Percentiles rank a stretch among this genome's conserved stretches.
phyloP scores from a whole-genome alignment of 2,888 invertebrate species.

The Piscicola geometra region DNA sequence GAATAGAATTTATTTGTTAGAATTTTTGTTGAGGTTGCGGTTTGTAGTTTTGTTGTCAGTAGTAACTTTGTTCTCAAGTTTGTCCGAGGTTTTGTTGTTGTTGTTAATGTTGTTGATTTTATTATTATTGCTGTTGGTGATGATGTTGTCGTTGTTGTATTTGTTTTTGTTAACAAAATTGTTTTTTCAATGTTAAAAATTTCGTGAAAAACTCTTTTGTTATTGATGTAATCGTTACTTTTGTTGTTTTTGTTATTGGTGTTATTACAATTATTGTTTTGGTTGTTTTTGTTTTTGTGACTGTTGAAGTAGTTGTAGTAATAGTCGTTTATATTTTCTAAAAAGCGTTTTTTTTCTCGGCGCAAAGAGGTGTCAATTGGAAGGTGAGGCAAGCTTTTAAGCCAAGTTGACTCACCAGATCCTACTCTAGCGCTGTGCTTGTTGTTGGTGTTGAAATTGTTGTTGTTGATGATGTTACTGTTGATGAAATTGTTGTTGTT shows the following conservation, averaged over 20 bases:
- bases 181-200: too few species aligned
- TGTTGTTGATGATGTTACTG: constrained; percentile 13
- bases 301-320: constrained; percentile 3
- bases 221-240: not conserved
- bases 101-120: not conserved
- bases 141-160: constrained; percentile 11
- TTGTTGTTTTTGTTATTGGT: not conserved
- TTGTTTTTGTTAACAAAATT: too few species aligned
- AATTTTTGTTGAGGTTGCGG: constrained; percentile 4
- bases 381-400: too few species aligned
- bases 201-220: not conserved
- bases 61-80: not conserved
- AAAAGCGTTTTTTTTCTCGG: too few species aligned
- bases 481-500: not conserved
- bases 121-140: not conserved
- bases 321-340: too few species aligned
- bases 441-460: not conserved
- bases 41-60: not conserved
- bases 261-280: not conserved
- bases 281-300: not conserved
- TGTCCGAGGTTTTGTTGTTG: not conserved
- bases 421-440: too few species aligned
- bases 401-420: too few species aligned
- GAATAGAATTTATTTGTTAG: not conserved
- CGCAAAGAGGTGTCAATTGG: too few species aligned